These are phyloP conservation scores for Virgularia gustaviana DNA, from an alignment of 92 coral and sea anemone species.

Conservation along the genomic window DNA sequence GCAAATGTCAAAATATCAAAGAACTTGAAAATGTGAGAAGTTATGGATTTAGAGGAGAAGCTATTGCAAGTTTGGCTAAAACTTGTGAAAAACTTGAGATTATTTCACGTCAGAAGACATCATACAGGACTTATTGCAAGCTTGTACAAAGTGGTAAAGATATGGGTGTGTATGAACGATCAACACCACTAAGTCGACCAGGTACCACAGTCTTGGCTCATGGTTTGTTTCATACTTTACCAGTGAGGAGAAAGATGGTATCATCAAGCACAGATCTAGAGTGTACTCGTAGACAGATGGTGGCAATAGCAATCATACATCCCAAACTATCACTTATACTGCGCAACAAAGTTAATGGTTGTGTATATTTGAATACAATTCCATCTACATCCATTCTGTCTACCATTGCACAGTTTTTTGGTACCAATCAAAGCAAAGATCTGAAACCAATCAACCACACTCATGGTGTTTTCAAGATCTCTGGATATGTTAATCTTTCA, in stretches of 20 bases:
- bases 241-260: slow-evolving; percentile 77
- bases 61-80: slow-evolving; percentile 82
- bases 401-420: slow-evolving; percentile 82
- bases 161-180: slow-evolving; percentile 63
- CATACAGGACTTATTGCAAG: slow-evolving; percentile 79
- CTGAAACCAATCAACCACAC: slow-evolving; percentile 54
- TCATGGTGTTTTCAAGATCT: slow-evolving; percentile 45
- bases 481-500: slow-evolving; percentile 69
- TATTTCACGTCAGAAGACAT: slow-evolving; percentile 72
- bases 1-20: slow-evolving; percentile 75
- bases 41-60: slow-evolving; percentile 92
- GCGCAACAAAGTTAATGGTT: slow-evolving; percentile 69
- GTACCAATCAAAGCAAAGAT: slow-evolving; percentile 70
- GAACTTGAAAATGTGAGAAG: slow-evolving; percentile 63
- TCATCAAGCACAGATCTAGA: slow-evolving; percentile 74
- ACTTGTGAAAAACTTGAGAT: slow-evolving; percentile 76
- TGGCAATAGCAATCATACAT: slow-evolving; percentile 75
- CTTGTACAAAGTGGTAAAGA: slow-evolving; percentile 65
- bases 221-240: slow-evolving; percentile 71
- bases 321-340: slow-evolving; percentile 71
- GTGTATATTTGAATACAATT: slow-evolving; percentile 68
- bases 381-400: slow-evolving; percentile 65
- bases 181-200: slow-evolving; percentile 62
- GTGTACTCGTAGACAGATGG: slow-evolving; percentile 70
- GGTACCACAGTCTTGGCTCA: slow-evolving; percentile 81